Evolutionary conservation across 2,888 invertebrate species (phyloP), one percentile per base, ranked within the genome.

Genomic region (Catotricha subobsoleta): DNA sequence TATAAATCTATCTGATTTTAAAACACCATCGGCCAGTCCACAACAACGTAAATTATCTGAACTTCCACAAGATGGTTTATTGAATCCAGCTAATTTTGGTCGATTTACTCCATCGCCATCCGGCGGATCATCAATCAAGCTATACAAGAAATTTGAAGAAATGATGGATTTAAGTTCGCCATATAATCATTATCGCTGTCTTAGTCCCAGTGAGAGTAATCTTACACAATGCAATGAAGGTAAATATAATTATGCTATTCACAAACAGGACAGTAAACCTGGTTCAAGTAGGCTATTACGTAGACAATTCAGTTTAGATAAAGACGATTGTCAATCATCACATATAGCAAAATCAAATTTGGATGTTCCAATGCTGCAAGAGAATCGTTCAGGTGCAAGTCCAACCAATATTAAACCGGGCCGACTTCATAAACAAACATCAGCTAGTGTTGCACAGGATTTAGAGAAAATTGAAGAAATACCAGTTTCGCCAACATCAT

Each of bases 181-280:
- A 3, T 82, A 80, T 57, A 75, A 76, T 53, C 76, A 80, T 48
- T 81, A 80, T 60, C 72, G 76, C 56, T 79, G 75, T 54, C 64
- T 76, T 18, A 74, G 75, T 51, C 75, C 75, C 7, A 75, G 74
- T 47, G 71, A 72, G 50, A 66, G 66, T 47, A 65, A 65, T 45
- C 49, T 63, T 4, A 56, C 60, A 8, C 58, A 61, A 44, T 42
- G 39, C 19, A 51, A 52, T 19, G 62, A 62, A 43, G 59, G 59
- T 19, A 62, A 60, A 46, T 62, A 60, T 48, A 30, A 60, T 3
- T 59, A 59, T 39, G 50, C 55, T 39, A 34, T 38, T 13, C 39
- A 52, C 1, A 56, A 54, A 40, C 52, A 54, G 35, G 60, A 56
- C 20, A 57, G 56, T 47, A 63, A 62, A 35, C 63, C 63, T 2